phyloP scores from a whole-genome alignment of 2,797 vertebrate species.

The Mormyrops attenuatus region DNA sequence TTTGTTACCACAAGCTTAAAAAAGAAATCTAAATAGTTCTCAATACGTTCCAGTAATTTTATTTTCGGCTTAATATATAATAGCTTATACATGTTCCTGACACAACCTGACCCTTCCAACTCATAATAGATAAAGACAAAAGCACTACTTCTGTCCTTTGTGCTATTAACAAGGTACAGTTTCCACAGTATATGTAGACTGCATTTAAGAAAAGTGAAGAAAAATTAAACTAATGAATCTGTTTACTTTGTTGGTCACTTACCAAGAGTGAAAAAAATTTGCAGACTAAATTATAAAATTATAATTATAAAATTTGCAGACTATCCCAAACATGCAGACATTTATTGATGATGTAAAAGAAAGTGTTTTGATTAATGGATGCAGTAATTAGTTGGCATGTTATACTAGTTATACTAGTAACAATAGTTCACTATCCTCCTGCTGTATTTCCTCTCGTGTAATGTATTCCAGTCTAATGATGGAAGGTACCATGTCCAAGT shows the following conservation, averaged over 20 bases:
- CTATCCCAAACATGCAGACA: neutral
- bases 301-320: neutral
- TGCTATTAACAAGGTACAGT: neutral
- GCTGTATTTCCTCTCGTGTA: neutral
- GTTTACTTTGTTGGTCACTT: neutral
- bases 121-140: neutral
- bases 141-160: neutral
- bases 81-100: neutral
- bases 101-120: neutral
- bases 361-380: neutral
- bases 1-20: neutral
- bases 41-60: neutral
- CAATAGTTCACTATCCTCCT: neutral
- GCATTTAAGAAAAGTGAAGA: neutral
- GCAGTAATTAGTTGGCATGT: neutral
- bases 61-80: neutral
- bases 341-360: neutral
- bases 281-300: neutral
- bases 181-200: neutral
- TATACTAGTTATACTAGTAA: neutral
- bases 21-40: neutral
- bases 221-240: neutral
- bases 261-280: neutral
- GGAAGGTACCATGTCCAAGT: neutral
- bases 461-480: neutral